A percentile compares a stretch with the other conserved stretches of the same genome.
phyloP scores from a whole-genome alignment of 2,113 vertebrate species.

The Paramormyrops kingsleyae region DNA sequence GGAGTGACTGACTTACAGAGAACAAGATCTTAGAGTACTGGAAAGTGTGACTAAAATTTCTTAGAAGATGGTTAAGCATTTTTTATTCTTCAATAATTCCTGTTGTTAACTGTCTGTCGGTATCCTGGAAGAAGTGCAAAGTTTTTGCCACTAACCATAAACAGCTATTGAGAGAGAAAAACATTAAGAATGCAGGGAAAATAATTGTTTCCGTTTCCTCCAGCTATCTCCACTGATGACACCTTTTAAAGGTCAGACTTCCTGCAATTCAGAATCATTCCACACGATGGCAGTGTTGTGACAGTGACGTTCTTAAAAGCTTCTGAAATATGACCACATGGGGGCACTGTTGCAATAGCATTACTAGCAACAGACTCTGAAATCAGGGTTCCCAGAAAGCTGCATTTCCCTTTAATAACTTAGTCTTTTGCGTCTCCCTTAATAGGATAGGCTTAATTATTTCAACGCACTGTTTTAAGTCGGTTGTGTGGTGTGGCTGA shows the following conservation, averaged over 20 bases:
- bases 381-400: not conserved
- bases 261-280: not conserved
- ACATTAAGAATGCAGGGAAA: not conserved
- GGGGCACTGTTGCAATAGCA: not conserved
- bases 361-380: not conserved
- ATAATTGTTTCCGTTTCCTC: not conserved
- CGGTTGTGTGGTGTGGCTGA: not conserved
- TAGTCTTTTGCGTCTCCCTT: not conserved
- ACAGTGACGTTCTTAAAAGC: not conserved
- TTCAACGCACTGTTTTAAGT: not conserved
- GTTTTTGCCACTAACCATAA: not conserved
- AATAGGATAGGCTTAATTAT: not conserved
- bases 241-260: not conserved
- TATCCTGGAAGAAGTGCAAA: not conserved
- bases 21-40: not conserved
- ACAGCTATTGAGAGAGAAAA: not conserved
- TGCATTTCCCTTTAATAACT: not conserved
- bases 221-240: not conserved
- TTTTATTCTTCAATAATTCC: not conserved
- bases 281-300: not conserved
- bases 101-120: not conserved
- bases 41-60: not conserved
- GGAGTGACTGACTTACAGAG: not conserved
- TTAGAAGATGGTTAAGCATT: not conserved
- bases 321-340: not conserved